Base-by-base conservation (phyloP, 2,888 invertebrate species). In the Drosophila hamatofila region DNA sequence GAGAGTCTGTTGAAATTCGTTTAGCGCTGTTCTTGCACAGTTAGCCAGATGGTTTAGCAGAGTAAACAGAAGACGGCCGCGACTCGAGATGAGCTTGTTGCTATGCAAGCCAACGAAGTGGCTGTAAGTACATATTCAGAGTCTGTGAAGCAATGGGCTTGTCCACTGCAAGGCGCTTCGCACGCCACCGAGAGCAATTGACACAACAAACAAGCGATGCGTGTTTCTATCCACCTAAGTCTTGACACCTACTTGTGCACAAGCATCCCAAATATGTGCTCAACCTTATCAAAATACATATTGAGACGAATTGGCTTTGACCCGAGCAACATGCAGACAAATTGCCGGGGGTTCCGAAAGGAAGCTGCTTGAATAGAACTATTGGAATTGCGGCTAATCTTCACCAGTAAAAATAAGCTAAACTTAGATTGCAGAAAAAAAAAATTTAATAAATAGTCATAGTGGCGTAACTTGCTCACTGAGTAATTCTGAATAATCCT, bases 101-200 rank as follows among this genome's bases (percentile, higher is more conserved):
- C 51, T 52, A 52, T 52, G 51, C 51, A 35, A 16, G 35, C 21
- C 51, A 35, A 52, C 35, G 35, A 52, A 35, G 51, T 52, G 51
- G 11, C 30, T 23, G 35, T 52, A 35, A 35, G 35, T 3, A 23
- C 51, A 52, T 11, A 35, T 9, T 35, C 33, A 6, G 3, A 21
- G 12, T 21, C n/a, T 21, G 21, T 12, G 51, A 0, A 18, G 21
- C 18, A 33, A 51, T 33, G 35, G 23, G 9, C 51, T 30, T 35
- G 51, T 35, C 51, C 51, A 35, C 16, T 35, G 33, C 21, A 21
- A 16, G 5, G 2, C 51, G 9, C 35, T 35, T 23, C 14, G 33
- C 51, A 23, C 21, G 16, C 16, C 12, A 35, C 51, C 33, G 8
- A 35, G 30, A 35, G 51, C 51, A 33, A 35, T 51, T 35, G 51